Evolutionary conservation across 2,888 invertebrate genomes (phyloP), one percentile per base, ranked within the genome.

Genomic region (Apodemia duryi): DNA sequence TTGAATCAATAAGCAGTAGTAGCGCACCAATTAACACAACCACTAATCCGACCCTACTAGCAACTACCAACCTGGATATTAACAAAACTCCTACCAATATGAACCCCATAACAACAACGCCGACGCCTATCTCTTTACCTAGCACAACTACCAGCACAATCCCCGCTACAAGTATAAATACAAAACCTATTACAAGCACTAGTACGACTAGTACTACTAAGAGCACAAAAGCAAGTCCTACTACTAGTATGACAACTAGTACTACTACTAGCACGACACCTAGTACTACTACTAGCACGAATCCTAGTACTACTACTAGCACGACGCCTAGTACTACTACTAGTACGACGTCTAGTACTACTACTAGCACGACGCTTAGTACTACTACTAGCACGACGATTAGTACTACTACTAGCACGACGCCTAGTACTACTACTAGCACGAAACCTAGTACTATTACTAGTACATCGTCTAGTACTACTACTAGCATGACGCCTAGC

Each of bases 81-180:
- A 66, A 69, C 75, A 70, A 63, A 75, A 79, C 77, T 76, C 77
- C 74, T 77, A 75, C 71, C 71, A 76, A 75, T 74, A 71, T 75
- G 77, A 79, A 75, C 84, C 84, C 75, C 72, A 77, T 85, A 43
- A 73, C 82, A 82, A 77, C 72, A 72, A 75, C 76, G 73, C 74
- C 79, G 71, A 83, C 75, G 82, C 84, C 77, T 75, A 78, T 77
- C 75, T 81, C 76, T 74, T 79, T 85, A 73, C 84, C 77, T 77
- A 80, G 78, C 65, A 75, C 72, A 71, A 75, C 75, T 29, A 75
- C 74, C 71, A 75, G 75, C 38, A 75, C 75, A 1, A 75, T 72
- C 71, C 75, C 75, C 9, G 74, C 75, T 51, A 75, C 75, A 32
- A 75, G 74, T 62, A 75, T 78, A 62, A 81, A 76, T 51, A 76